Evolutionary conservation across 2,888 invertebrate genomes (phyloP).

Genomic region (Andrena bicolor): DNA sequence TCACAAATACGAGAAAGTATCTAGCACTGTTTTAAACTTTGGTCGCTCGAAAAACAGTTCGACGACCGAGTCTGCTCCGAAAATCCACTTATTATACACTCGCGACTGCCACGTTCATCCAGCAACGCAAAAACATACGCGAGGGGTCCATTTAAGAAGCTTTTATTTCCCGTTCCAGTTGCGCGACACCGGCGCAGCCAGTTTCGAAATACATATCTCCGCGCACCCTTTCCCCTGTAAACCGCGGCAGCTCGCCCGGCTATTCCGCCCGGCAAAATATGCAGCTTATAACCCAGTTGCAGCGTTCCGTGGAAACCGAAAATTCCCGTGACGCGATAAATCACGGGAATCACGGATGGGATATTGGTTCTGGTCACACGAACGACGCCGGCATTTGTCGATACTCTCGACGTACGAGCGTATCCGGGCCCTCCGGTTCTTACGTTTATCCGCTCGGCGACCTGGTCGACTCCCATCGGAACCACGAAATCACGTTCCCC

Average conservation of each 20-base stretch:
- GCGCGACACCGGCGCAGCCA: neutral
- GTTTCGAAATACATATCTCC: neutral
- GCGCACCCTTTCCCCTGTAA: neutral
- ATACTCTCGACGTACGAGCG: conserved; percentile 53
- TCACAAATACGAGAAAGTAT: no score
- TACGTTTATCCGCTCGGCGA: conserved; percentile 57
- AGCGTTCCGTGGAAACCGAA: conserved; percentile 48
- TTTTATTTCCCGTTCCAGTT: conserved; percentile 1
- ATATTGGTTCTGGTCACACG: conserved; percentile 65
- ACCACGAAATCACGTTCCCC: conserved; percentile 77
- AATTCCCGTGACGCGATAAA: conserved; percentile 63
- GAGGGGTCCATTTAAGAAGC: neutral
- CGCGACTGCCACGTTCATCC: no score
- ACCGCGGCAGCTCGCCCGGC: neutral
- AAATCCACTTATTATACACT: no score
- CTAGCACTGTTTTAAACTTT: no score
- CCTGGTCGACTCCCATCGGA: conserved; percentile 65
- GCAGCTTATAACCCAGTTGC: conserved; percentile 32
- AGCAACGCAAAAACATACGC: neutral
- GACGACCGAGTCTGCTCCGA: no score
- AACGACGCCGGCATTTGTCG: conserved; percentile 60
- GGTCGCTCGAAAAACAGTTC: no score
- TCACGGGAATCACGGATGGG: conserved; percentile 56
- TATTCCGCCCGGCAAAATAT: conserved; percentile 25
- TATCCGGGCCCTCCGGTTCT: conserved; percentile 47